Evolutionary conservation across 2,113 vertebrate species (phyloP), one percentile per base, ranked within the genome.

Genomic region (Carlito syrichta): DNA sequence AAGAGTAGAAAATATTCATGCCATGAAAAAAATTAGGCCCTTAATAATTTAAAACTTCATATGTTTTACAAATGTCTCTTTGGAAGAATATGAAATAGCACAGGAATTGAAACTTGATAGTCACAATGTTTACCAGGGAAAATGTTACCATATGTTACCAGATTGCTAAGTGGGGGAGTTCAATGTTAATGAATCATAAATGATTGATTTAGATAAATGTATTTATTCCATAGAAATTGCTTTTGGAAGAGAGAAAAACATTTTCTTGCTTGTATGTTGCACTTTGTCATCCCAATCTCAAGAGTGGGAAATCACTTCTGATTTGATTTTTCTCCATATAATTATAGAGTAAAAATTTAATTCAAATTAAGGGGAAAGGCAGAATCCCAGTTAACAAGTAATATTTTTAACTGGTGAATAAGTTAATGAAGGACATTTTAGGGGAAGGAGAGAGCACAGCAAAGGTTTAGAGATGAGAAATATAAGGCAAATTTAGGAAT

Each of bases 121-220:
- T 77, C 23, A 90, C 25, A 35, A 16, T 76, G 69, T 91, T 94
- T 85, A 79, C 87, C n/a, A 86, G 82, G 58, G 60, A 86, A 97
- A 95, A 96, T 40, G 35, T 77, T 84, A 88, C 66, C 82, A 71
- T 92, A 91, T 60, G 17, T 54, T 89, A 85, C 58, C 58, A 86
- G 81, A 94, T 50, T n/a, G 22, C 58, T 81, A 89, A 54, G 50
- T 48, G 63, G 30, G 63, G 30, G 43, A 94, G 77, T 68, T 95
- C 35, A 92, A 50, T n/a, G 81, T 96, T 81, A 95, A 76, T 92
- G 76, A 96, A 22, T 95, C 91, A 96, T 20, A 96, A 56, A 38
- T 58, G 76, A 92, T 17, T 40, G 50, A 77, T 66, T 89, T 90
- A 76, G 40, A 74, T 95, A 48, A 77, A 66, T 94, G 79, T 43